These are phyloP conservation scores for Cichlasoma orientale DNA, from an alignment of 2,797 vertebrate species.

Conservation along the genomic window DNA sequence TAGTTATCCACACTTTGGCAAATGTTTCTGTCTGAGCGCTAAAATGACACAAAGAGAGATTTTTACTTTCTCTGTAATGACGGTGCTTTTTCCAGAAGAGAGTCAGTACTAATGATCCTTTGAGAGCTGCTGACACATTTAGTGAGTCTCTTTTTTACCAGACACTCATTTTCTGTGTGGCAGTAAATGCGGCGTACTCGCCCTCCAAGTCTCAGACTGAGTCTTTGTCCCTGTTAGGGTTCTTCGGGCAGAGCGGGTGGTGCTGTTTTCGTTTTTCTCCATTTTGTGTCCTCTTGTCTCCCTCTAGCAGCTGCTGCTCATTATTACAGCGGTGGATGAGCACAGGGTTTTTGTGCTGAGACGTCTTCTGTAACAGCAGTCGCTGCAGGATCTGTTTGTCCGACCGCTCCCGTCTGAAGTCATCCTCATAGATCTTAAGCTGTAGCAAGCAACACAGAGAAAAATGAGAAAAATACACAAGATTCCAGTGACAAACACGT, in stretches of 20 bases:
- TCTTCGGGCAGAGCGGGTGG: constrained; percentile 73
- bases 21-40: not conserved
- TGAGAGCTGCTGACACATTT: not conserved
- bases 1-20: not conserved
- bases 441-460: constrained; percentile 28
- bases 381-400: constrained; percentile 85
- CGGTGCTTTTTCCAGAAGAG: not conserved
- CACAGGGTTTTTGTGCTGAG: constrained; percentile 64
- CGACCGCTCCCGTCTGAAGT: constrained; percentile 81
- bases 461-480: not conserved
- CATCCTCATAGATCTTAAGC: constrained; percentile 85
- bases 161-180: not conserved
- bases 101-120: not conserved
- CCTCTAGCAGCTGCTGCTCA: constrained; percentile 57
- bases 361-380: constrained; percentile 78
- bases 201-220: constrained; percentile 29
- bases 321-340: constrained; percentile 85
- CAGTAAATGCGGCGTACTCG: not conserved
- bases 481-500: not conserved
- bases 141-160: not conserved
- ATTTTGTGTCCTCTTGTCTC: constrained; percentile 53
- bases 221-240: constrained; percentile 56
- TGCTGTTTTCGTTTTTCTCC: constrained; percentile 65
- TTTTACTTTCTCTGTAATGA: not conserved
- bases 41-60: not conserved